Base-by-base conservation (phyloP, 2,113 vertebrate genomes). In the Lophius piscatorius region DNA sequence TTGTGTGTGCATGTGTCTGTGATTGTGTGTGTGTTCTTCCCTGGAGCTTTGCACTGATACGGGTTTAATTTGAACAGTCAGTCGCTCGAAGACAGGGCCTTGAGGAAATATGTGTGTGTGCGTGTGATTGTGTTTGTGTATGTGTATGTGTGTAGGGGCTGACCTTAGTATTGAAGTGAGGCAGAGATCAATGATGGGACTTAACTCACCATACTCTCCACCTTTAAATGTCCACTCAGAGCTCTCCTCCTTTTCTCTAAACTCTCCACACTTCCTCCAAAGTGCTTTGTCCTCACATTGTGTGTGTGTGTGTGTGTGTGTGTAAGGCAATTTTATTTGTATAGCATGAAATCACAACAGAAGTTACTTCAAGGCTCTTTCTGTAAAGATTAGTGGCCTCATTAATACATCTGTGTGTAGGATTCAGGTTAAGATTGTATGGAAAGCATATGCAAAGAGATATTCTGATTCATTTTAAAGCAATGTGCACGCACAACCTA, bases 41-140 rank as follows among this genome's bases (percentile, higher is more conserved):
- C 74, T 66, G 61, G 75, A 52, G 75, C 70, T 59, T 67, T 47
- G 69, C 73, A 66, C 70, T 84, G 82, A 86, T 86, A 74, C 78
- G 60, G 73, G 82, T 90, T 87, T 90, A 90, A 91, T 91, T 90
- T 89, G 86, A 81, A 66, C 81, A 80, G 84, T 86, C 81, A 87
- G 80, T 41, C 59, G 56, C 69, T 87, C 74, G 73, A 85, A 87
- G 69, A 41, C 63, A 51, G 52, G 77, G 82, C 70, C 80, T 84
- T 65, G n/a, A 78, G 80, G 67, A 76, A 71, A 70, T 64, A 23
- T 60, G 34, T 41, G 39, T 49, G 38, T 50, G 62, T 51, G 50
- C 56, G 49, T 50, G 50, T 48, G 16, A 52, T 24, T 47, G 48
- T 41, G 51, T 55, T 41, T 49, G 42, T 45, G 48, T 54, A 60